Conservation (phyloP, 2,113 vertebrate genomes). For the Glaucomys volans region DNA sequence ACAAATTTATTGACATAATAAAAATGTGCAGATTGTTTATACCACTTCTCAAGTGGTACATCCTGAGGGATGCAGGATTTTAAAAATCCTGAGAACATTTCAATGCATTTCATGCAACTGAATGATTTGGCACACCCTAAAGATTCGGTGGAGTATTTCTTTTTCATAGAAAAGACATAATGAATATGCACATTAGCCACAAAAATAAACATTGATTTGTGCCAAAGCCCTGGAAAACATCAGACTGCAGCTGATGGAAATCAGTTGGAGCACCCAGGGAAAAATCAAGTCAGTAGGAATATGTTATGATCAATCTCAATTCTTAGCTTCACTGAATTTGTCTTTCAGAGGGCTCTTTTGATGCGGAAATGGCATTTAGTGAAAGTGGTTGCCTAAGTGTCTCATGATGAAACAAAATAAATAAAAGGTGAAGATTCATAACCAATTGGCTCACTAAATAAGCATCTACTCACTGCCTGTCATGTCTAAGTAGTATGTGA, state of each 20-base stretch:
- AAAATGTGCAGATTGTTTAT: neutral
- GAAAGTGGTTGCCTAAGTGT: neutral
- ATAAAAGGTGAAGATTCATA: neutral
- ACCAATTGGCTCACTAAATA: neutral
- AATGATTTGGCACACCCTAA: neutral
- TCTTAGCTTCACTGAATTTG: neutral
- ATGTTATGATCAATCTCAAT: neutral
- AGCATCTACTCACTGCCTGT: neutral
- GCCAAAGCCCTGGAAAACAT: slow-evolving; percentile 32
- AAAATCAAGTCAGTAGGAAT: neutral
- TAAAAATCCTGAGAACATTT: neutral
- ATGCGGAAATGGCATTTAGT: neutral
- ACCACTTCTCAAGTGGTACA: no score
- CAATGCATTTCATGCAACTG: neutral
- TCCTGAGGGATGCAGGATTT: neutral
- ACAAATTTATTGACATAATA: neutral
- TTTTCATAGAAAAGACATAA: slow-evolving; percentile 8
- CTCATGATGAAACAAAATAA: neutral
- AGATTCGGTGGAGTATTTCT: slow-evolving; percentile 3
- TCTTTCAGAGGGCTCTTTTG: neutral
- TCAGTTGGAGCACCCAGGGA: neutral
- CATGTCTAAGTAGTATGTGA: neutral
- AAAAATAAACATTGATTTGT: slow-evolving; percentile 19
- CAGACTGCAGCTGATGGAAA: neutral
- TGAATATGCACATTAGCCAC: neutral